Evolutionary conservation across 1,140 invertebrate genomes (phyloP), one percentile per base, ranked within the genome.

Genomic region (Eupristina koningsbergeri): DNA sequence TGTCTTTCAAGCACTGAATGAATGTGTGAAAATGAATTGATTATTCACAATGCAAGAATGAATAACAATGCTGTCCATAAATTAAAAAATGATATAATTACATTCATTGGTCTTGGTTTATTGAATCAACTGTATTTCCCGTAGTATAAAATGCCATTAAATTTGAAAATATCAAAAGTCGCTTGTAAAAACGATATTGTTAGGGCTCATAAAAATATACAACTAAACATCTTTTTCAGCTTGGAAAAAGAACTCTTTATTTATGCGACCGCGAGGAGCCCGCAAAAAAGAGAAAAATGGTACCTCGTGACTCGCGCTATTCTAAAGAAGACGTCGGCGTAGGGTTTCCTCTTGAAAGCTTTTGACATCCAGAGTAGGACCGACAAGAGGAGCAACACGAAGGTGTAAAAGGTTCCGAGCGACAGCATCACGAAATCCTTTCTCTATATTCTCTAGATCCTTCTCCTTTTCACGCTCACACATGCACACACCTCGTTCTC

Each of bases 281-380:
- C 11, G 29, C 17, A 64, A 67, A 69, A 19, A 34, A 22, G 0
- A 47, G 77, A 45, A 29, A 34, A 58, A 15, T 7, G 83, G 85
- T 83, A 90, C 89, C 88, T 84, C 79, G 78, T 53, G 34, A 87
- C 34, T 50, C 58, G 81, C 3, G 76, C n/a, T 53, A 87, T 34
- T 7, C 39, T 83, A 0, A 84, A 58, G 8, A 87, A 81, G 47
- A 87, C 47, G 17, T 86, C 74, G 29, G 73, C 31, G 36, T 84
- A 84, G 50, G 74, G 78, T 67, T 86, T 85, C 34, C 64, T 83
- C 17, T 83, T 75, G 13, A 86, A n/a, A 26, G 83, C 85, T 17
- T 78, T 83, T 34, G 86, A 31, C 8, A 88, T 45, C 84, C 88
- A 88, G 2, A 89, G 69, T n/a, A 88, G 77, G 45, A 87, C 39